Base-by-base conservation (phyloP, 2,113 vertebrate genomes). In the Romanogobio albipinnatus region DNA sequence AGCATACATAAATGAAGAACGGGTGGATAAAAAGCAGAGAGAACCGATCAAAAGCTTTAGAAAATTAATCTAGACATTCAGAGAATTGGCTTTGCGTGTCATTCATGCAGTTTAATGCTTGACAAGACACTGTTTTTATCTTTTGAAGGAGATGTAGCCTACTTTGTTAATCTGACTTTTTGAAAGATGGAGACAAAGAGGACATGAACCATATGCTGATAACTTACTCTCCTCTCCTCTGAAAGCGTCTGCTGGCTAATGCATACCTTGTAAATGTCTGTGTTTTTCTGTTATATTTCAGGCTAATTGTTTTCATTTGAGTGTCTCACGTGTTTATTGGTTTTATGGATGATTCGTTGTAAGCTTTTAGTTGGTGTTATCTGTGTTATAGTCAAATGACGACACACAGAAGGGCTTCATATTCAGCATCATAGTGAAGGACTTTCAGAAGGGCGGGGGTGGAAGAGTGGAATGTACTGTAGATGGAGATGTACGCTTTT, bases 51-150 rank as follows among this genome's bases (percentile, higher is more conserved):
- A 49, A 51, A 51, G 59, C 77, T 8, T 43, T 8, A 49, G 45
- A 68, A 91, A 89, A 24, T 89, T 89, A 91, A 81, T 47, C n/a
- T 19, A 15, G 43, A 66, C 5, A 53, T 81, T n/a, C 43, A 2
- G 26, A 29, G 47, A 53, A 76, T 53, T 1, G 13, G 49, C 71
- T 73, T 10, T 45, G 39, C 73, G 1, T 51, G 75, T 76, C 47
- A 36, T 56, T 22, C 75, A 33, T 36, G 47, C 51, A 24, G 13
- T 64, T 62, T 64, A 49, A 64, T 26, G 77, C 77, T 64, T 22
- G n/a, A 49, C 59, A 80, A 80, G 59, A 49, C 43, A 29, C 2
- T 15, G 29, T n/a, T 4, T 58, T n/a, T 14, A 24, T 47, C 76
- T 78, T 79, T 47, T n/a, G n/a, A 64, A 79, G 29, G 58, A 62